Conservation (phyloP, 2,888 invertebrate genomes). For the Pristionchus mayeri region DNA sequence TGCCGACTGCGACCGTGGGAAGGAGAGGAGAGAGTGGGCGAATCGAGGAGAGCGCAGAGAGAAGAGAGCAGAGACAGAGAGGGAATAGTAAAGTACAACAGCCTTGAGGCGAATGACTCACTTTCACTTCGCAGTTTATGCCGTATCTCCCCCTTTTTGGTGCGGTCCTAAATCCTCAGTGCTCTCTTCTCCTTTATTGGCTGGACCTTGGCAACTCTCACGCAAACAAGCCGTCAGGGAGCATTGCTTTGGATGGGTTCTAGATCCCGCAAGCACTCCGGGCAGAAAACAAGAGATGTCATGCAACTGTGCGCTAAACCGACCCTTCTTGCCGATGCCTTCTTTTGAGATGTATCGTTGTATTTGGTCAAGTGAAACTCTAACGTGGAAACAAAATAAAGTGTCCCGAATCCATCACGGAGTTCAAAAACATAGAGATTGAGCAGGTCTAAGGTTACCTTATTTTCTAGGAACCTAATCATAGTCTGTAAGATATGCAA, state of each 20-base stretch:
- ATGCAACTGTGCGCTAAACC: not conserved
- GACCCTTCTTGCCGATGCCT: not conserved
- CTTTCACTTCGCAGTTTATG: not conserved
- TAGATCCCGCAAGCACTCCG: not conserved
- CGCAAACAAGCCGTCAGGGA: not conserved
- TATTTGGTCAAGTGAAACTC: not conserved
- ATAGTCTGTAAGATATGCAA: no score
- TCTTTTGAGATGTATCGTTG: not conserved
- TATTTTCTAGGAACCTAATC: no score
- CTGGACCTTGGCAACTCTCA: not conserved
- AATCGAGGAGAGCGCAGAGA: conserved; percentile 3
- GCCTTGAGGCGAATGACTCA: conserved; percentile 11
- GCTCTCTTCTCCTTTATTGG: not conserved
- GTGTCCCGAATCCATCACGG: no score
- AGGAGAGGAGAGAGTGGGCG: not conserved
- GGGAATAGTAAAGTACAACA: not conserved
- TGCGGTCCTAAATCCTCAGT: not conserved
- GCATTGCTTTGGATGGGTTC: not conserved
- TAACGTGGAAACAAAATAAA: not conserved
- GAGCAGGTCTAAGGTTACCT: no score
- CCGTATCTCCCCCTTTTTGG: not conserved
- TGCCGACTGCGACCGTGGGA: not conserved
- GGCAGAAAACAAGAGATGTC: not conserved
- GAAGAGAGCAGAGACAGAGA: not conserved
- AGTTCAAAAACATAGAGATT: no score